A percentile compares a stretch with the other conserved stretches of the same genome.
Evolutionary conservation across 2,113 vertebrate genomes (phyloP).

Genomic region (Calidris pygmaea): DNA sequence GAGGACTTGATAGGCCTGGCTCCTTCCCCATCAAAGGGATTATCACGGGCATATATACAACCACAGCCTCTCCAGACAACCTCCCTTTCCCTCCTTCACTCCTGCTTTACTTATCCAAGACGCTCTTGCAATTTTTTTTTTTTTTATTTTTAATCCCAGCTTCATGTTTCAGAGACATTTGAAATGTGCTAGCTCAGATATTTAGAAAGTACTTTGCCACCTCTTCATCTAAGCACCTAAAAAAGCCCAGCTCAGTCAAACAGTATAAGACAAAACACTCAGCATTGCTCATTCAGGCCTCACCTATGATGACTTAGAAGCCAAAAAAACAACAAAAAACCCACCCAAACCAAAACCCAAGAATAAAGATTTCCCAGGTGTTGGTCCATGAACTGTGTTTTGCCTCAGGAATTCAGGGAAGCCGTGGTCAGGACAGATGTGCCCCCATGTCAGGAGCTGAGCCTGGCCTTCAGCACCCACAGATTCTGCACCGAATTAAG

Average conservation of each 20-base stretch:
- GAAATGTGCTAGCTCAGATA: not conserved
- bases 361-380: not conserved
- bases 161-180: not conserved
- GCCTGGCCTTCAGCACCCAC: not conserved
- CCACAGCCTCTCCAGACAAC: not conserved
- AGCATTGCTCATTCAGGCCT: not conserved
- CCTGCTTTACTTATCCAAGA: not conserved
- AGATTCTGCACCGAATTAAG: too few relatives aligned
- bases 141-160: not conserved
- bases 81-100: not conserved
- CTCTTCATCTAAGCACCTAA: not conserved
- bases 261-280: not conserved
- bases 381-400: not conserved
- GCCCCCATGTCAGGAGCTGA: not conserved
- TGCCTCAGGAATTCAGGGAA: not conserved
- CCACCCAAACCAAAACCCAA: not conserved
- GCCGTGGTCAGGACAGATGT: not conserved
- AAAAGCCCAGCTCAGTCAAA: not conserved
- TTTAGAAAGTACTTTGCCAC: not conserved
- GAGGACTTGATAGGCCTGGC: not conserved
- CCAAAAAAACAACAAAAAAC: not conserved
- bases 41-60: rapidly evolving
- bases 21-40: not conserved
- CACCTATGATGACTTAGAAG: not conserved
- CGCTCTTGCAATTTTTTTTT: not conserved